Evolutionary conservation across 2,888 invertebrate genomes (phyloP).

Genomic region (Meiosimyza platycephala): DNA sequence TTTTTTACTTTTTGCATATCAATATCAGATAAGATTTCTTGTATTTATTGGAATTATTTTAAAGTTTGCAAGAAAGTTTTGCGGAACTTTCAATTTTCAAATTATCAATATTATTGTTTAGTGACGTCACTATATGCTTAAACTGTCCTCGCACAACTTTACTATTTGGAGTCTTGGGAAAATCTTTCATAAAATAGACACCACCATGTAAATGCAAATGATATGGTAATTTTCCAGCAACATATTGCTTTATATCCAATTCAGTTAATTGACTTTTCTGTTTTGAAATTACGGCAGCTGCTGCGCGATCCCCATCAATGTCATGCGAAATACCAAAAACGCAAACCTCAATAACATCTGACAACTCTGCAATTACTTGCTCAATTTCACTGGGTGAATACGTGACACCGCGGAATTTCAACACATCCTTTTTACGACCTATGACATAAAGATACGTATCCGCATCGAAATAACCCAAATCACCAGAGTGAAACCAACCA

Average conservation of each 20-base stretch:
- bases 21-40: too few relatives aligned
- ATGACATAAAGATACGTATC: constrained; percentile 56
- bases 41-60: too few relatives aligned
- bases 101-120: too few relatives aligned
- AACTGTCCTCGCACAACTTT: constrained; percentile 41
- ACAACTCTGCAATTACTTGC: constrained; percentile 50
- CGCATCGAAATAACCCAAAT: constrained; percentile 62
- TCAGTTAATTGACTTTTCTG: constrained; percentile 41
- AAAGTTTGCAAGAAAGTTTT: too few relatives aligned
- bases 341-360: constrained; percentile 55
- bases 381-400: constrained; percentile 62
- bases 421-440: constrained; percentile 62
- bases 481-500: constrained; percentile 62
- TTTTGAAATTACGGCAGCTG: constrained; percentile 54
- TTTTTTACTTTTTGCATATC: too few relatives aligned
- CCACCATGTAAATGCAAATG: constrained; percentile 49
- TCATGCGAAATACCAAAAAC: constrained; percentile 59
- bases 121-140: too few relatives aligned
- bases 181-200: constrained; percentile 46
- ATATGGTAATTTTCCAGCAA: constrained; percentile 42
- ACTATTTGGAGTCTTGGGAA: constrained; percentile 48
- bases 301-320: constrained; percentile 53
- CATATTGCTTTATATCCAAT: constrained; percentile 46
- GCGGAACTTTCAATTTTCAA: too few relatives aligned
- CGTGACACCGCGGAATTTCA: constrained; percentile 58